These are phyloP conservation scores for Epinotia brunnichana DNA, from an alignment of 2,888 invertebrate species.

Conservation along the genomic window DNA sequence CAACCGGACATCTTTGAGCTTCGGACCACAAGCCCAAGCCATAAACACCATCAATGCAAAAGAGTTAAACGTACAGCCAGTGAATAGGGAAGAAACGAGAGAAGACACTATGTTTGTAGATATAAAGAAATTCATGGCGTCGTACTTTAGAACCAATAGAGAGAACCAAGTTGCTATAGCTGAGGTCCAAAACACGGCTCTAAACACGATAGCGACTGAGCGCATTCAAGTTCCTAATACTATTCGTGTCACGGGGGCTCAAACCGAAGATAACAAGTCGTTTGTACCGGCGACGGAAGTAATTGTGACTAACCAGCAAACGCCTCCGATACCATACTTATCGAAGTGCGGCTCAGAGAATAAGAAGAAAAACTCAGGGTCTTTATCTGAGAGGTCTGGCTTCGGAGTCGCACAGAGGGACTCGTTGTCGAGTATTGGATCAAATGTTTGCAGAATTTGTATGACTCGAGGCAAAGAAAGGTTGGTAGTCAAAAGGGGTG, in stretches of 20 bases:
- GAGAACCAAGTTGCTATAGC: slow-evolving; percentile 53
- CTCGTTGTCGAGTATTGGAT: slow-evolving; percentile 81
- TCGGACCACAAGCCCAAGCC: slow-evolving; percentile 55
- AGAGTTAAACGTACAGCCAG: slow-evolving; percentile 64
- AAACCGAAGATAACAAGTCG: slow-evolving; percentile 49
- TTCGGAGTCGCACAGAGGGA: slow-evolving; percentile 66
- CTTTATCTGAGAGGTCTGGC: slow-evolving; percentile 68
- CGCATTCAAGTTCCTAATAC: slow-evolving; percentile 54
- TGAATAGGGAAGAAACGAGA: slow-evolving; percentile 51
- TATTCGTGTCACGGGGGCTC: slow-evolving; percentile 53
- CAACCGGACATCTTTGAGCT: slow-evolving; percentile 65
- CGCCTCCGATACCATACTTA: slow-evolving; percentile 52
- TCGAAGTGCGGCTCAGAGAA: slow-evolving; percentile 56
- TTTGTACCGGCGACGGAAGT: slow-evolving; percentile 58
- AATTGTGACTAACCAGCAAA: slow-evolving; percentile 55
- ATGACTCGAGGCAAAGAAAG: slow-evolving; percentile 79
- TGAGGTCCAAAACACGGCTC: slow-evolving; percentile 57
- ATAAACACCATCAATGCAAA: slow-evolving; percentile 57
- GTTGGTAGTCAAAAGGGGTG: slow-evolving; percentile 52
- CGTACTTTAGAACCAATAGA: slow-evolving; percentile 70
- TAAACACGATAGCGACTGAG: slow-evolving; percentile 51
- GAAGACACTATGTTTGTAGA: slow-evolving; percentile 66
- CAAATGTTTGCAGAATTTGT: slow-evolving; percentile 87
- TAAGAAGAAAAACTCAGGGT: slow-evolving; percentile 70
- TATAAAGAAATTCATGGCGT: slow-evolving; percentile 72